These are phyloP conservation scores for Microdon myrmicae DNA, from an alignment of 2,888 invertebrate genomes.

Conservation along the genomic window DNA sequence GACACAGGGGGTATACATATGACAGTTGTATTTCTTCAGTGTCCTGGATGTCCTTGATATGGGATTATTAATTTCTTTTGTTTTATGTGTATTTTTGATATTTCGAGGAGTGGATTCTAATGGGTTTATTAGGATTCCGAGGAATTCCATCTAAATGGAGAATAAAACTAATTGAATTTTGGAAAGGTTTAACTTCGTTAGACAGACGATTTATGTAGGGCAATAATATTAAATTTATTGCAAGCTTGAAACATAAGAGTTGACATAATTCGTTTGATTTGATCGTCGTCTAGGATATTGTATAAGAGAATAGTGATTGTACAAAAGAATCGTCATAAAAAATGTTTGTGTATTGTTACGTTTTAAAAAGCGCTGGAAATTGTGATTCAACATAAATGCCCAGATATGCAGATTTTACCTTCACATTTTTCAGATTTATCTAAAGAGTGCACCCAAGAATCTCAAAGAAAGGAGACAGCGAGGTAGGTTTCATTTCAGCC, in stretches of 20 bases:
- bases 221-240: conserved; percentile 31
- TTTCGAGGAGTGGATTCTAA: conserved; percentile 45
- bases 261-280: conserved; percentile 34
- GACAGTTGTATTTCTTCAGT: conserved; percentile 1
- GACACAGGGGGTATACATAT: no score
- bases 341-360: no score
- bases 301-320: no score
- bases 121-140: conserved; percentile 37
- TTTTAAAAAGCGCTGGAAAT: no score
- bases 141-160: conserved; percentile 18
- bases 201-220: conserved; percentile 31
- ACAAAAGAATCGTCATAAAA: no score
- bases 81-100: conserved; percentile 1
- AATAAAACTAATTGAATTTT: conserved; percentile 41
- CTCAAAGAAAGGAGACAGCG: no score
- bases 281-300: no score
- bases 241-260: conserved; percentile 23
- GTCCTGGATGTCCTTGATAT: conserved; percentile 31
- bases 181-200: conserved; percentile 39
- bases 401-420: no score
- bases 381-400: no score
- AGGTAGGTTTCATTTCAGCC: no score
- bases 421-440: no score
- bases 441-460: no score
- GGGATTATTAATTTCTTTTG: conserved; percentile 17